Base-by-base conservation (phyloP, 1,140 invertebrate species). In the Scylla paramamosain region DNA sequence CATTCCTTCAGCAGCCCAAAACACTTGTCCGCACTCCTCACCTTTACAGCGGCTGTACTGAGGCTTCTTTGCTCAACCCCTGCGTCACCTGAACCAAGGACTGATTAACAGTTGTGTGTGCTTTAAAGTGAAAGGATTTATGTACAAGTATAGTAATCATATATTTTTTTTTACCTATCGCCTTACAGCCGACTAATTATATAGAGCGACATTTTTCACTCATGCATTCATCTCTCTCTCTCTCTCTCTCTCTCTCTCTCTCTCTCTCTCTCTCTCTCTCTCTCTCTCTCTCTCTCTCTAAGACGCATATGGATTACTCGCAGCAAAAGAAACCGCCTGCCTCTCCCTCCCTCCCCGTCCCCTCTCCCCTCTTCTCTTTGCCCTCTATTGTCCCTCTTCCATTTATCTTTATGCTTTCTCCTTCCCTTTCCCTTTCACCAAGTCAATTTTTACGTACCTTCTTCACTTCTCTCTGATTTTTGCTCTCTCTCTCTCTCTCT, bases 331-430 rank as follows among this genome's bases (percentile, higher is more conserved):
- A 77, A 77, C 20, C 16, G 6, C n/a, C 67, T 77, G 12, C 67
- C 67, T 77, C 20, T n/a, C 67, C n/a, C 67, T 77, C 67, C 2
- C 20, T n/a, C 25, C 67, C 25, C n/a, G 7, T 77, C 67, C 25
- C n/a, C 25, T 77, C 67, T n/a, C 67, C n/a, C 67, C 67, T 77
- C n/a, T 1, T 77, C 67, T 7, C 67, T n/a, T 77, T 77, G 20
- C 67, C 25, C 20, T 77, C n/a, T n/a, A 77, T 77, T n/a, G 20
- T 77, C 25, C 20, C n/a, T 25, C 67, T 77, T n/a, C n/a, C 67
- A n/a, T 77, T n/a, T 77, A 25, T 77, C 67, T 77, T 77, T 77
- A n/a, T 77, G 67, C n/a, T 77, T 77, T 77, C 67, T 77, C 67
- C n/a, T 59, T 59, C 20, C 12, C n/a, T 77, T 8, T 77, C 67